These are phyloP conservation scores for Aporophyla lueneburgensis DNA, from an alignment of 2,888 invertebrate species.

Conservation along the genomic window DNA sequence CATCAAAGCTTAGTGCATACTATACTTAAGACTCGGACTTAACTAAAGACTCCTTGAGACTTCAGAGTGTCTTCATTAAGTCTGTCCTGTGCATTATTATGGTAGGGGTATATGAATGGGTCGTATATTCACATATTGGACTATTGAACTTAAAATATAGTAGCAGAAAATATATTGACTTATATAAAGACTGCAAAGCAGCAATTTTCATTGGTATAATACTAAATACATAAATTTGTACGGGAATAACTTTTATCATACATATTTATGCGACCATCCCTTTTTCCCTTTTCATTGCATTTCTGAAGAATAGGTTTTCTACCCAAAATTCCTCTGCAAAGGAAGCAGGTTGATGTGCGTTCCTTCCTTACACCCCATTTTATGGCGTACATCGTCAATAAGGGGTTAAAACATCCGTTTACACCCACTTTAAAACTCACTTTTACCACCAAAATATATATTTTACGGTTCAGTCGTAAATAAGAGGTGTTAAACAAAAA, in stretches of 20 bases:
- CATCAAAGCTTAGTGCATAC: slow-evolving; percentile 54
- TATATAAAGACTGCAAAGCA: neutral
- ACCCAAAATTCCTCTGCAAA: neutral
- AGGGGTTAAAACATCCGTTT: slow-evolving; percentile 58
- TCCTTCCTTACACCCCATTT: slow-evolving; percentile 26
- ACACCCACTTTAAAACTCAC: slow-evolving; percentile 61
- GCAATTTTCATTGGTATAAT: neutral
- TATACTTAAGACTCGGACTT: slow-evolving; percentile 45
- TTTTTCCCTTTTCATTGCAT: neutral
- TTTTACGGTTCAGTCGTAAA: slow-evolving; percentile 68
- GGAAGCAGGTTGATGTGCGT: slow-evolving; percentile 3
- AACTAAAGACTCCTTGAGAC: slow-evolving; percentile 38
- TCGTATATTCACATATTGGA: slow-evolving; percentile 24
- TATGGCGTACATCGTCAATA: slow-evolving; percentile 34
- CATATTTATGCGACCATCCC: neutral
- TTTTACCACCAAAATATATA: slow-evolving; percentile 64
- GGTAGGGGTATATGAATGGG: slow-evolving; percentile 2
- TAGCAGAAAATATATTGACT: neutral
- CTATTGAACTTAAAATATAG: slow-evolving; percentile 9
- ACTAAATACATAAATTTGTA: neutral
- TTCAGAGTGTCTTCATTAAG: slow-evolving; percentile 46
- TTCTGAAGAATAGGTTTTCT: neutral
- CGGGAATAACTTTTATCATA: neutral
- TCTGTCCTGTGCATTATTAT: slow-evolving; percentile 41
- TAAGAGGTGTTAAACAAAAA: slow-evolving; percentile 69